A percentile compares a stretch with the other conserved stretches of the same genome.
Evolutionary conservation across 2,113 vertebrate genomes (phyloP).

Genomic region (Talpa occidentalis): DNA sequence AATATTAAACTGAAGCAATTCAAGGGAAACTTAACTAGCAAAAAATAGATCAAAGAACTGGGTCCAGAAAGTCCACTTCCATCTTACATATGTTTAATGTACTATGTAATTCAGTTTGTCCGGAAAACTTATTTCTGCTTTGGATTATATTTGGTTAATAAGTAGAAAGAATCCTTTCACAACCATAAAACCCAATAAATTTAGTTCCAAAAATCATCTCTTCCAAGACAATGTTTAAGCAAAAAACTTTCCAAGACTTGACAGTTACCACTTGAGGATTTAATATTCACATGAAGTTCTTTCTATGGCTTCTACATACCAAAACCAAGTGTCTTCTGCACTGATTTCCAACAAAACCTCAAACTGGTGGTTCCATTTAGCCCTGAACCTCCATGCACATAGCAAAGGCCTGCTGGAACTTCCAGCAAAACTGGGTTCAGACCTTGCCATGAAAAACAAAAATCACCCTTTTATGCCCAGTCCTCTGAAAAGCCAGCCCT

Average conservation of each 20-base stretch:
- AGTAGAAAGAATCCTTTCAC: background rate
- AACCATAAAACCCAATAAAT: constrained; percentile 20
- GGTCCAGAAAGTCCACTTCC: background rate
- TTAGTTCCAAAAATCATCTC: constrained; percentile 8
- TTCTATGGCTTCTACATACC: background rate
- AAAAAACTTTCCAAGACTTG: background rate
- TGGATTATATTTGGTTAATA: background rate
- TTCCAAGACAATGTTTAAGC: constrained; percentile 49
- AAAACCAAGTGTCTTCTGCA: background rate
- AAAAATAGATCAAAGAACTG: background rate
- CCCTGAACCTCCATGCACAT: background rate
- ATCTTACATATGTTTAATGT: background rate
- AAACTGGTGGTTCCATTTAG: background rate
- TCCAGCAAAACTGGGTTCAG: background rate
- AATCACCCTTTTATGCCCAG: background rate
- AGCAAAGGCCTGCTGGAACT: background rate
- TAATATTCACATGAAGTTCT: background rate
- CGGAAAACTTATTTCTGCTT: constrained; percentile 2
- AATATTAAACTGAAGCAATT: background rate
- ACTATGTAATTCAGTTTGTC: constrained; percentile 1
- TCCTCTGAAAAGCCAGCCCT: background rate
- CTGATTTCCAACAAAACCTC: constrained; percentile 37
- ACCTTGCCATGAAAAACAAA: background rate
- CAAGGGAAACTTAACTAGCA: background rate
- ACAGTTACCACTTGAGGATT: constrained; percentile 26